Evolutionary conservation across 1,140 invertebrate species (phyloP).

Genomic region (Gyrodactylus salaris): DNA sequence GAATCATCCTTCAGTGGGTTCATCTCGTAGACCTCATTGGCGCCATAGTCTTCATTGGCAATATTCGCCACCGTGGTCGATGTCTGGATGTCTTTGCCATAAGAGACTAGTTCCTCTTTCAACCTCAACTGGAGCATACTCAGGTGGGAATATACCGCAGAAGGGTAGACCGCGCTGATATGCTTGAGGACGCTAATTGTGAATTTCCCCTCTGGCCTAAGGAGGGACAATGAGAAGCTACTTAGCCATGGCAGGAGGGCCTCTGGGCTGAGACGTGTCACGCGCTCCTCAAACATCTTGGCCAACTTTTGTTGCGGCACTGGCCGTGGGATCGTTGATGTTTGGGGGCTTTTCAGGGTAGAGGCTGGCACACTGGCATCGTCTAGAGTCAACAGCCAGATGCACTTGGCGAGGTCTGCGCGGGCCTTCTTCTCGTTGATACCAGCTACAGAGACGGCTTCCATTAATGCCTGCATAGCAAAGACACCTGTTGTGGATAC

Average conservation of each 20-base stretch:
- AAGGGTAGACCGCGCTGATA: neutral
- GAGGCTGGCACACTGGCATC: neutral
- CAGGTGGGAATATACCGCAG: neutral
- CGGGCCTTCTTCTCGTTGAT: neutral
- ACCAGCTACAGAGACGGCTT: neutral
- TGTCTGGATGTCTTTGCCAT: too few relatives aligned
- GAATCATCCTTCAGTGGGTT: too few relatives aligned
- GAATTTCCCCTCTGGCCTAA: constrained; percentile 1
- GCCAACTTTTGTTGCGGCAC: neutral
- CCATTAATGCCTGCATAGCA: neutral
- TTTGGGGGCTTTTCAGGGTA: neutral
- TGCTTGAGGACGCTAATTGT: neutral
- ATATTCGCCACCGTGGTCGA: too few relatives aligned
- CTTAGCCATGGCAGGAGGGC: neutral
- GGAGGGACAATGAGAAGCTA: neutral
- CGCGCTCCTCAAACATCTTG: neutral
- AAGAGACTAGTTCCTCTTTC: neutral
- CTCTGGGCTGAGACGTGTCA: neutral
- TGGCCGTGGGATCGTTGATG: neutral
- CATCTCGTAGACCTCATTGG: too few relatives aligned
- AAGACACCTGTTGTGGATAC: neutral
- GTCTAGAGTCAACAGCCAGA: neutral
- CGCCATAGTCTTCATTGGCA: too few relatives aligned
- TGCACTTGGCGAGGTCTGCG: neutral
- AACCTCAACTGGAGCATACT: neutral